Conservation (phyloP, 2,113 vertebrate genomes). For the Talpa occidentalis region DNA sequence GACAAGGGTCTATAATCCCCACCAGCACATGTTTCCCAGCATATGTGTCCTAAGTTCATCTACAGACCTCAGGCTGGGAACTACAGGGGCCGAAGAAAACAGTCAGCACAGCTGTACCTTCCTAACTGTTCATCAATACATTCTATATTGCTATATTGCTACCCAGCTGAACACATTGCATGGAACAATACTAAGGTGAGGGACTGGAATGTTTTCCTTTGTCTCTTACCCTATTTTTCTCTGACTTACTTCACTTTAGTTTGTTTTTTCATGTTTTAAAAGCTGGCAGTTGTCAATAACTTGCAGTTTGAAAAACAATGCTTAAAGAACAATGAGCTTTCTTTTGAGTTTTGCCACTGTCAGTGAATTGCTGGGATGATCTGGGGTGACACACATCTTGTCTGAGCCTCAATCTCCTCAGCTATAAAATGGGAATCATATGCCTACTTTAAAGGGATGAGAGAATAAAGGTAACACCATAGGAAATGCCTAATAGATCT, state of each 20-base stretch:
- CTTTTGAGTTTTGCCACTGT: not conserved
- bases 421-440: not conserved
- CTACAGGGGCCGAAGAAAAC: not conserved
- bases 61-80: not conserved
- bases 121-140: not conserved
- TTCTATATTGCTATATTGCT: not conserved
- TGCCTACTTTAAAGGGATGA: not conserved
- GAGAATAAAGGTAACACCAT: not conserved
- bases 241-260: not conserved
- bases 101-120: not conserved
- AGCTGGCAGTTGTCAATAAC: not conserved
- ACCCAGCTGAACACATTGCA: not conserved
- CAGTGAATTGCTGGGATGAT: not conserved
- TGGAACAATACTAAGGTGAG: not conserved
- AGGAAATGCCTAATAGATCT: conserved; percentile 20
- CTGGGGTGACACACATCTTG: not conserved
- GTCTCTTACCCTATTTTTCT: not conserved
- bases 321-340: not conserved
- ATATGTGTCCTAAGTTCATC: not conserved
- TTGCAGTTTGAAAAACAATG: not conserved
- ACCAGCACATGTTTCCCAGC: not conserved
- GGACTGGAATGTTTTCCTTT: not conserved
- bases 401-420: conserved; percentile 32
- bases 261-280: conserved; percentile 16
- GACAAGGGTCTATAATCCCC: not conserved